These are phyloP conservation scores for Haliclona indistincta DNA, from an alignment of 37 sponge, comb jelly and placozoan genomes.

Conservation along the genomic window DNA sequence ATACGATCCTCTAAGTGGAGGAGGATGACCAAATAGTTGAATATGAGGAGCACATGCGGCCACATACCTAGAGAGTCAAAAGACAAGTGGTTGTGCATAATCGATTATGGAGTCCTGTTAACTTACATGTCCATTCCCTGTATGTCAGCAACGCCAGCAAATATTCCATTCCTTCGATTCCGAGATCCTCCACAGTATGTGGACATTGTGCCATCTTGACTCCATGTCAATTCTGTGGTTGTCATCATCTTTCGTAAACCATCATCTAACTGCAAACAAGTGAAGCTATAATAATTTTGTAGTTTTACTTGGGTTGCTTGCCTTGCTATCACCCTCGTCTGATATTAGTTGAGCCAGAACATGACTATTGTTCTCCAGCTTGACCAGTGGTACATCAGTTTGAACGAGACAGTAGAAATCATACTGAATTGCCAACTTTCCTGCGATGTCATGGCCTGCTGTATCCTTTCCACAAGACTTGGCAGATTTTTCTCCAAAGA, in stretches of 20 bases:
- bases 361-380: conserved; percentile 15
- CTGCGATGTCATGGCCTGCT: conserved; percentile 22
- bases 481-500: conserved; percentile 30
- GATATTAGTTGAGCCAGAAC: conserved; percentile 37
- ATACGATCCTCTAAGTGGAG: conserved; percentile 64
- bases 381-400: conserved; percentile 14
- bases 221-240: conserved; percentile 20
- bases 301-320: not conserved
- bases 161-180: conserved; percentile 46
- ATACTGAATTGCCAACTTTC: conserved; percentile 44
- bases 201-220: not conserved
- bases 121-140: conserved; percentile 79
- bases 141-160: conserved; percentile 66
- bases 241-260: conserved; percentile 38
- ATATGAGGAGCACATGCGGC: conserved; percentile 79
- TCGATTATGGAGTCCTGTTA: not conserved
- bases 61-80: conserved; percentile 44
- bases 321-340: conserved; percentile 58
- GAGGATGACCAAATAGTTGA: conserved; percentile 57
- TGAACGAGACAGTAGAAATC: conserved; percentile 45
- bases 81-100: not conserved
- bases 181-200: conserved; percentile 70
- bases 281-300: not conserved
- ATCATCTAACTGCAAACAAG: conserved; percentile 31
- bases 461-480: conserved; percentile 21